Percentiles rank a stretch among this genome's conserved stretches.
These are phyloP conservation scores for Sebastolobus altivelis DNA, from an alignment of 2,797 vertebrate genomes.

Conservation along the genomic window DNA sequence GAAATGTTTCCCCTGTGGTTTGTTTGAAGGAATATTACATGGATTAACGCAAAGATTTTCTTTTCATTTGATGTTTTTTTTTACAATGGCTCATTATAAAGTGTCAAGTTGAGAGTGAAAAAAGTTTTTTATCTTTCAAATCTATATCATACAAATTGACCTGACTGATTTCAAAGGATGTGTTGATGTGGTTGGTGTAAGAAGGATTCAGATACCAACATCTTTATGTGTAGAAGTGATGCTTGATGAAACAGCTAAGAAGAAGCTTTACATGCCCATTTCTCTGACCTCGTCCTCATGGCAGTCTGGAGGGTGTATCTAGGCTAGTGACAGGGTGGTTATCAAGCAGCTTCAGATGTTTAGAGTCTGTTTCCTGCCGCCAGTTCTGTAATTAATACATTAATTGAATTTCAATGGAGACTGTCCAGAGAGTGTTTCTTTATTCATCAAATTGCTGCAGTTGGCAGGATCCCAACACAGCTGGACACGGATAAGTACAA, in stretches of 20 bases:
- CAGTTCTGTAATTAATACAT: neutral
- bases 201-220: neutral
- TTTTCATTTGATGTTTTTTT: neutral
- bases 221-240: neutral
- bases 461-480: neutral
- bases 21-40: neutral
- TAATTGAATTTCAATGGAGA: neutral
- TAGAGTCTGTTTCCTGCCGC: neutral
- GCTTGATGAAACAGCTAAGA: neutral
- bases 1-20: neutral
- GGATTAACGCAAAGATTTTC: neutral
- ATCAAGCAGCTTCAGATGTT: neutral
- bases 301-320: neutral
- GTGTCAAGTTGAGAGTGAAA: neutral
- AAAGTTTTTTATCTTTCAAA: neutral
- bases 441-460: neutral
- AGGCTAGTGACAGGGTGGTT: neutral
- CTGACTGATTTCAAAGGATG: neutral
- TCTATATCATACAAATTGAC: neutral
- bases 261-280: neutral
- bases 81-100: neutral
- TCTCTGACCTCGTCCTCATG: neutral
- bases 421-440: neutral
- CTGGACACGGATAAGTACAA: neutral
- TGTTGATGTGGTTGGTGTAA: neutral